These are phyloP conservation scores for Oegoconia quadripuncta DNA, from an alignment of 2,888 invertebrate genomes.

Conservation along the genomic window DNA sequence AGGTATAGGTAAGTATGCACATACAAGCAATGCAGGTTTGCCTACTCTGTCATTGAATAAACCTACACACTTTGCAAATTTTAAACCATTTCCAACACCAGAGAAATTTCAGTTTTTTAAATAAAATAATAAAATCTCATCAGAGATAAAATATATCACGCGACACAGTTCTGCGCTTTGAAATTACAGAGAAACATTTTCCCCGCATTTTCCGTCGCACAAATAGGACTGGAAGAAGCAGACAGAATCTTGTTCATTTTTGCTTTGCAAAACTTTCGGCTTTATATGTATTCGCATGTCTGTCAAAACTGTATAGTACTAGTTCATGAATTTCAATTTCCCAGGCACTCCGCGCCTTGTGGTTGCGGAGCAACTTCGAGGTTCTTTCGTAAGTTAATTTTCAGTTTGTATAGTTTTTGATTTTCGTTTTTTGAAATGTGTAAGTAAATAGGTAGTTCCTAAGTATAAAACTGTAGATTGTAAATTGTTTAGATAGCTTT, in stretches of 20 bases:
- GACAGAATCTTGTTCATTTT: conserved; percentile 19
- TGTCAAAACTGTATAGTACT: conserved; percentile 23
- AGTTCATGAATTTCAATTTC: conserved; percentile 24
- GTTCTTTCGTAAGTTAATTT: conserved; percentile 10
- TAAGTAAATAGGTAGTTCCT: no score
- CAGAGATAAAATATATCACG: background rate
- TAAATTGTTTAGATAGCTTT: no score
- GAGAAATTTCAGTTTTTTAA: no score
- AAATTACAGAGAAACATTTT: conserved; percentile 13
- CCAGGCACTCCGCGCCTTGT: conserved; percentile 8
- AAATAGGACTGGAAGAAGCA: conserved; percentile 6
- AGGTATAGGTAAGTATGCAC: no score
- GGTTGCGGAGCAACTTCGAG: conserved; percentile 10
- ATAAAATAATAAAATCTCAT: conserved; percentile 3
- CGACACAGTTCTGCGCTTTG: background rate
- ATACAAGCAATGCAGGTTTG: no score
- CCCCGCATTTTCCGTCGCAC: conserved; percentile 16
- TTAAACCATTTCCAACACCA: no score
- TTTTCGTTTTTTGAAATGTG: background rate
- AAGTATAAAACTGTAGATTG: no score
- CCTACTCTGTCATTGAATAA: no score
- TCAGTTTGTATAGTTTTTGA: conserved; percentile 1
- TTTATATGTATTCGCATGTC: conserved; percentile 11
- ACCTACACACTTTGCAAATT: no score
- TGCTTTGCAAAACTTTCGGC: conserved; percentile 17